These are phyloP conservation scores for Tinea pellionella DNA, from an alignment of 2,888 invertebrate genomes.

Conservation along the genomic window DNA sequence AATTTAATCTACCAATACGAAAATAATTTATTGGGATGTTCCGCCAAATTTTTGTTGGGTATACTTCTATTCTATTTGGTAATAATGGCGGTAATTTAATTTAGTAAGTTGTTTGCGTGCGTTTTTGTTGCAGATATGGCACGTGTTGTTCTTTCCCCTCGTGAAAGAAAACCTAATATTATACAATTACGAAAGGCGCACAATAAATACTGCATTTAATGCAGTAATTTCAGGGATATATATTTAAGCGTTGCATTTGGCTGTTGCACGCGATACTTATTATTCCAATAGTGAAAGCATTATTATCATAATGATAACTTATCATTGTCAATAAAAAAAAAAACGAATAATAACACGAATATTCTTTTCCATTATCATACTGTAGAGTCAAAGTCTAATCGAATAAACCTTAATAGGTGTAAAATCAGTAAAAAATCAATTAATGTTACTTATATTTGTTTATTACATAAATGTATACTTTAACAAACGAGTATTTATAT, in stretches of 20 bases:
- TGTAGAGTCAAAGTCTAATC: too few relatives aligned
- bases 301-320: background rate
- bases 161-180: background rate
- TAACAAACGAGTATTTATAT: too few relatives aligned
- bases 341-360: too few relatives aligned
- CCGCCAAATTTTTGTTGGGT: background rate
- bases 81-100: background rate
- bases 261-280: background rate
- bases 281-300: background rate
- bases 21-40: background rate
- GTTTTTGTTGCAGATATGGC: background rate
- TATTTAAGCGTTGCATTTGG: background rate
- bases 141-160: conserved; percentile 9
- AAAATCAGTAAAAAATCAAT: too few relatives aligned
- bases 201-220: background rate
- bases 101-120: background rate
- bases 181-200: conserved; percentile 6
- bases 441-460: too few relatives aligned
- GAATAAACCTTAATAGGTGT: too few relatives aligned
- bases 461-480: too few relatives aligned
- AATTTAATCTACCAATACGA: too few relatives aligned
- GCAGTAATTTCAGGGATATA: background rate
- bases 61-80: background rate
- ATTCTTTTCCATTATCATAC: too few relatives aligned
- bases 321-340: background rate